Percentiles rank a stretch among this genome's conserved stretches.
Evolutionary conservation across 2,888 invertebrate genomes (phyloP).

Genomic region (Oscheius sp.): DNA sequence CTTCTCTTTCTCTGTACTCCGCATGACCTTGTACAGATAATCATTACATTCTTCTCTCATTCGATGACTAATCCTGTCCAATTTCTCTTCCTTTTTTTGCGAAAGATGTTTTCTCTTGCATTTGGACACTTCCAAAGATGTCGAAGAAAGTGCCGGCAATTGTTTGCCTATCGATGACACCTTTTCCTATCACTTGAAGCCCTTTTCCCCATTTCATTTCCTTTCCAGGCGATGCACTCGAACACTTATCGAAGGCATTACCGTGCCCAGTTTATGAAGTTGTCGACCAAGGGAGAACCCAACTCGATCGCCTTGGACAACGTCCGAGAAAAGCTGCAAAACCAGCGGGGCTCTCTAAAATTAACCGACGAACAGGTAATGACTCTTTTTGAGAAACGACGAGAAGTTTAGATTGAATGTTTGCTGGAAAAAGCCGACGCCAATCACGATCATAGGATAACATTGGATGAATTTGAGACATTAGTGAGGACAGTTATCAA

Average conservation of each 20-base stretch:
- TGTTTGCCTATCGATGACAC: conserved; percentile 26
- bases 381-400: not conserved
- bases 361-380: conserved; percentile 18
- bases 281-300: conserved; percentile 23
- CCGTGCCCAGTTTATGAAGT: conserved; percentile 22
- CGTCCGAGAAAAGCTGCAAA: conserved; percentile 9
- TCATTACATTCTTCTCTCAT: not conserved
- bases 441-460: conserved; percentile 46
- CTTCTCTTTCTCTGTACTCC: not conserved
- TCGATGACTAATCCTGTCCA: not conserved
- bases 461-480: conserved; percentile 51
- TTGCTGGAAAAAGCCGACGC: conserved; percentile 47
- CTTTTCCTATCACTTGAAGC: not conserved
- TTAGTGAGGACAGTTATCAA: conserved; percentile 40
- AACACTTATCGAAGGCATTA: conserved; percentile 24
- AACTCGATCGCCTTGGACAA: conserved; percentile 18
- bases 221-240: conserved; percentile 23
- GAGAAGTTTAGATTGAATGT: conserved; percentile 35
- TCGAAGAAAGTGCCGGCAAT: not conserved
- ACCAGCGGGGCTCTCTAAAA: conserved; percentile 20
- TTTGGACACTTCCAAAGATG: not conserved
- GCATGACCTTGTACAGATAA: not conserved
- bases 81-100: not conserved
- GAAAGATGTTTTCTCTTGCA: not conserved
- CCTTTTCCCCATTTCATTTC: not conserved